phyloP scores from a whole-genome alignment of 2,888 invertebrate genomes.

The Coenonympha glycerion region DNA sequence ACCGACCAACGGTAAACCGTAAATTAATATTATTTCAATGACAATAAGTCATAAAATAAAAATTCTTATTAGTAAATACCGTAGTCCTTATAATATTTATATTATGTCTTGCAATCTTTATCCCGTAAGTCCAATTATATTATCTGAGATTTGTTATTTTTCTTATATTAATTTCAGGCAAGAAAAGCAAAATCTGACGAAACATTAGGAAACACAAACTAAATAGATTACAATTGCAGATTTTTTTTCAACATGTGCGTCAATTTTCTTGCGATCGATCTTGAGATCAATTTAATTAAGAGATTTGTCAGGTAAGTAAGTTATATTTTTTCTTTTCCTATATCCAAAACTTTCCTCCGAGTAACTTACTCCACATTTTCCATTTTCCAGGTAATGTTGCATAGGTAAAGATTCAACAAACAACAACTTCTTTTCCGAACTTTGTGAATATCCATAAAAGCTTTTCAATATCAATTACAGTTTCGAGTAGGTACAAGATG shows the following conservation, averaged over 20 bases:
- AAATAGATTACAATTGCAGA: no score
- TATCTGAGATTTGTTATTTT: no score
- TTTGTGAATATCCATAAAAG: no score
- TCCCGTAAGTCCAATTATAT: background rate
- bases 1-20: conserved; percentile 34
- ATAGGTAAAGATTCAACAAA: no score
- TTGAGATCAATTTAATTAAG: conserved; percentile 20
- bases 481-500: no score
- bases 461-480: no score
- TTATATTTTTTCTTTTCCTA: background rate
- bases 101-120: background rate
- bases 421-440: no score
- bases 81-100: no score
- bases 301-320: conserved; percentile 15
- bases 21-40: no score
- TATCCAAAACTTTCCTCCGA: background rate
- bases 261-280: conserved; percentile 15
- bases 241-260: conserved; percentile 20
- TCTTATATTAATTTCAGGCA: background rate
- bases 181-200: conserved; percentile 1
- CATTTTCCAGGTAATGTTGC: background rate
- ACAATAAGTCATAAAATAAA: no score
- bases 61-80: no score
- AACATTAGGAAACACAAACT: background rate
- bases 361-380: background rate